Percentiles rank a stretch among this genome's conserved stretches.
phyloP scores from a whole-genome alignment of 2,113 vertebrate species.

The Corydoras maculifer region DNA sequence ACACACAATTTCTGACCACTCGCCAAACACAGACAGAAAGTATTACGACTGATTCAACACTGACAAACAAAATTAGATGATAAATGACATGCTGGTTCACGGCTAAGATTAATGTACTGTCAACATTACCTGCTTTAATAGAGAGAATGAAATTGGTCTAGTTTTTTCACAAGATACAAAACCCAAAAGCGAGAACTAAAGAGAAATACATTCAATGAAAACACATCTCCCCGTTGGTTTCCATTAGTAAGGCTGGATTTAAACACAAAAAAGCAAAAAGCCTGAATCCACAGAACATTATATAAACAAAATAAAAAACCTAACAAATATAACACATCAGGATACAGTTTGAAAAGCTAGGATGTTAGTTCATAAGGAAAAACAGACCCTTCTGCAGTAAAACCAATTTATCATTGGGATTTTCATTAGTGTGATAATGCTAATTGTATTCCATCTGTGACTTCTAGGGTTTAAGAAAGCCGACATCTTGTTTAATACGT shows the following conservation, averaged over 20 bases:
- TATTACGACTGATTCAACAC: constrained; percentile 52
- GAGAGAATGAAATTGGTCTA: constrained; percentile 67
- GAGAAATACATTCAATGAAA: background rate
- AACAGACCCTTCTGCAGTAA: background rate
- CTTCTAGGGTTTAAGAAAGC: constrained; percentile 5
- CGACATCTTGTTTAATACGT: no score
- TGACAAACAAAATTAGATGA: constrained; percentile 69
- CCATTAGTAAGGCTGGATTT: no score
- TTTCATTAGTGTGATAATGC: constrained; percentile 25
- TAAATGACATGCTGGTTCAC: constrained; percentile 69
- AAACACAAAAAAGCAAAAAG: no score
- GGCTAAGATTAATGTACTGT: constrained; percentile 73
- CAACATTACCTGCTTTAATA: constrained; percentile 73
- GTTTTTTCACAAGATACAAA: constrained; percentile 42
- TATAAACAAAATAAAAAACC: no score
- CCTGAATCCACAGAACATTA: no score
- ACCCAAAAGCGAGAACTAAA: constrained; percentile 9
- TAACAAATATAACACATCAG: no score
- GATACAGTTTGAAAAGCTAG: no score
- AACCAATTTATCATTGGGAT: constrained; percentile 10
- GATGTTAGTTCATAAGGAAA: no score
- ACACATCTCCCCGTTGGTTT: no score
- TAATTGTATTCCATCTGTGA: constrained; percentile 11
- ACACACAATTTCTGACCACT: background rate
- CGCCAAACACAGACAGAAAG: constrained; percentile 15